These are phyloP conservation scores for Papilio protenor DNA, from an alignment of 2,888 invertebrate genomes.

Conservation along the genomic window DNA sequence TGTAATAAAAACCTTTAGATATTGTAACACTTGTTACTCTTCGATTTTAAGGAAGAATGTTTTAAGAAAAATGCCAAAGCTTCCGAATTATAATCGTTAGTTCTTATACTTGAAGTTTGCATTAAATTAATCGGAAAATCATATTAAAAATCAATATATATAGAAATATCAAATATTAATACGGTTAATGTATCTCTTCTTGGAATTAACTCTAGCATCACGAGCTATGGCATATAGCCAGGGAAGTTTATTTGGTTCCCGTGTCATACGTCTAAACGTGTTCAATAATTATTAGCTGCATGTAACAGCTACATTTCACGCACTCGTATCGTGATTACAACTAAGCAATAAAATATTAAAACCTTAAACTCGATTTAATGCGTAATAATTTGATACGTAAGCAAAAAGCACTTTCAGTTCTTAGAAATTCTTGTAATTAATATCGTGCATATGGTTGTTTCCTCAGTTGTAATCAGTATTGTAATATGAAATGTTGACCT, in stretches of 20 bases:
- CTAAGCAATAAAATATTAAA: constrained; percentile 23
- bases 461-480: background rate
- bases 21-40: too few species aligned
- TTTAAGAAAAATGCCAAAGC: too few species aligned
- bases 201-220: constrained; percentile 23
- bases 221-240: constrained; percentile 44
- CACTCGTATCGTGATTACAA: constrained; percentile 13
- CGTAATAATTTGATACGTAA: constrained; percentile 9
- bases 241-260: constrained; percentile 37
- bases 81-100: too few species aligned
- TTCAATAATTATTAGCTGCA: constrained; percentile 15
- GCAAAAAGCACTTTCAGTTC: constrained; percentile 23
- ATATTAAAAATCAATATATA: background rate
- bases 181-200: background rate
- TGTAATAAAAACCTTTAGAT: too few species aligned
- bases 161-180: background rate
- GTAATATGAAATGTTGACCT: background rate
- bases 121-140: too few species aligned
- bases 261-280: constrained; percentile 20
- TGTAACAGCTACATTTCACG: constrained; percentile 28
- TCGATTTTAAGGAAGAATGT: too few species aligned
- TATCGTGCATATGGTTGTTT: constrained; percentile 13
- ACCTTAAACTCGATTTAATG: constrained; percentile 7
- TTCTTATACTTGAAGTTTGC: too few species aligned
- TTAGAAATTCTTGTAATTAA: background rate